These are phyloP conservation scores for Lamellibrachia luymesi DNA, from an alignment of 1,140 invertebrate species.

Conservation along the genomic window DNA sequence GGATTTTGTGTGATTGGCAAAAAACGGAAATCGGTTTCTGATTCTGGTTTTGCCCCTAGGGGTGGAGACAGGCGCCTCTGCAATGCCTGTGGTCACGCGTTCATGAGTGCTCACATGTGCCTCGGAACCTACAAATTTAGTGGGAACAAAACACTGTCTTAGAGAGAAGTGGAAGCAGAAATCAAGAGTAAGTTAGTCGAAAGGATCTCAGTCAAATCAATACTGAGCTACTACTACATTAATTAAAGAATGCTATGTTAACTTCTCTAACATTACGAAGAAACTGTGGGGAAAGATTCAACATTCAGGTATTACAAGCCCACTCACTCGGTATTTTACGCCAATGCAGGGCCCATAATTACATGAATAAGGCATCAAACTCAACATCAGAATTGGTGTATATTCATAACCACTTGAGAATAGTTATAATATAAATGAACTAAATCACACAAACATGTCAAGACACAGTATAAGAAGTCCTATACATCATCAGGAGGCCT, in stretches of 20 bases:
- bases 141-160: neutral
- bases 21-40: neutral
- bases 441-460: neutral
- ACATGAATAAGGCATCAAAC: neutral
- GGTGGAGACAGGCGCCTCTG: neutral
- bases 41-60: neutral
- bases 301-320: neutral
- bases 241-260: neutral
- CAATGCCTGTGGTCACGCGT: neutral
- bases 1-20: neutral
- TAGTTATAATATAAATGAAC: neutral
- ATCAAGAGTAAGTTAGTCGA: neutral
- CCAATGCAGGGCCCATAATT: neutral
- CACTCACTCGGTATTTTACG: neutral
- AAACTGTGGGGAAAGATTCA: neutral
- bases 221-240: neutral
- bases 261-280: neutral
- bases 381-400: neutral
- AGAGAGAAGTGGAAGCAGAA: neutral
- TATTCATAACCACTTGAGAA: neutral
- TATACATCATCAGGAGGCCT: neutral
- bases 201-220: neutral
- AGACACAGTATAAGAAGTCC: neutral
- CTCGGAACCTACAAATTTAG: neutral
- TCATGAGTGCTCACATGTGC: neutral